Conservation (phyloP, 1,140 invertebrate genomes). For the Thrips palmi region DNA sequence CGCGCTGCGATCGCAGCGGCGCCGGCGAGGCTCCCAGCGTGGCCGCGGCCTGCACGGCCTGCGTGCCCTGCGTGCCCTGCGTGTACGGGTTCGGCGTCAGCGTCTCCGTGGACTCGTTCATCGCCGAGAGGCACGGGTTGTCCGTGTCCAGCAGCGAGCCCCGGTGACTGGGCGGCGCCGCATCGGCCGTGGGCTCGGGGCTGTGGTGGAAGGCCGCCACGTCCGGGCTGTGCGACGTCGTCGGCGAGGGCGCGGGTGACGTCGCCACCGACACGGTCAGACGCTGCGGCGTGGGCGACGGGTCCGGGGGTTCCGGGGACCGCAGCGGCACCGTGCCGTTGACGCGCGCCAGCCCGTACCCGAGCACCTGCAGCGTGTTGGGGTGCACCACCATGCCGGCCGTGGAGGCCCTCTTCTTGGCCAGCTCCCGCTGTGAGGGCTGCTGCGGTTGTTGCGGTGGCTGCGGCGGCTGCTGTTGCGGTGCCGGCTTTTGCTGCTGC, state of each 20-base stretch:
- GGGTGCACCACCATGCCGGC: conserved; percentile 42
- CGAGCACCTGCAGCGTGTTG: conserved; percentile 29
- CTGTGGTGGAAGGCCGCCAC: conserved; percentile 40
- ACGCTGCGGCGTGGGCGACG: conserved; percentile 18
- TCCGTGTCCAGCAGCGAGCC: conserved; percentile 38
- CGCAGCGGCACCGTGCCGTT: conserved; percentile 34
- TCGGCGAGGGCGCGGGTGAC: conserved; percentile 21
- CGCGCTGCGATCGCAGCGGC: conserved; percentile 8
- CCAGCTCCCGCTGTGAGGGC: no score
- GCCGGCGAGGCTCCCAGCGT: conserved; percentile 11
- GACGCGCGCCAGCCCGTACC: conserved; percentile 29
- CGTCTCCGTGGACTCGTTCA: neutral
- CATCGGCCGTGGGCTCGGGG: conserved; percentile 42
- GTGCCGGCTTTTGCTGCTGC: conserved; percentile 12
- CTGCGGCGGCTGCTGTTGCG: no score
- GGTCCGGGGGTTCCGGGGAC: conserved; percentile 18
- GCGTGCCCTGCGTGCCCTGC: conserved; percentile 7
- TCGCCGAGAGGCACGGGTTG: conserved; percentile 21
- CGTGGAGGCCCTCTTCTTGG: conserved; percentile 37
- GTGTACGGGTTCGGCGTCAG: neutral
- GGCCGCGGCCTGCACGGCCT: conserved; percentile 10
- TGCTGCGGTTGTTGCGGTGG: conserved; percentile 14
- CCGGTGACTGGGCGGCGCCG: no score
- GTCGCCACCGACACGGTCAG: conserved; percentile 21
- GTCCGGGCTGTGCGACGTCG: conserved; percentile 22